These are phyloP conservation scores for Mionectes olivaceus DNA, from an alignment of 2,797 vertebrate species.

Conservation along the genomic window DNA sequence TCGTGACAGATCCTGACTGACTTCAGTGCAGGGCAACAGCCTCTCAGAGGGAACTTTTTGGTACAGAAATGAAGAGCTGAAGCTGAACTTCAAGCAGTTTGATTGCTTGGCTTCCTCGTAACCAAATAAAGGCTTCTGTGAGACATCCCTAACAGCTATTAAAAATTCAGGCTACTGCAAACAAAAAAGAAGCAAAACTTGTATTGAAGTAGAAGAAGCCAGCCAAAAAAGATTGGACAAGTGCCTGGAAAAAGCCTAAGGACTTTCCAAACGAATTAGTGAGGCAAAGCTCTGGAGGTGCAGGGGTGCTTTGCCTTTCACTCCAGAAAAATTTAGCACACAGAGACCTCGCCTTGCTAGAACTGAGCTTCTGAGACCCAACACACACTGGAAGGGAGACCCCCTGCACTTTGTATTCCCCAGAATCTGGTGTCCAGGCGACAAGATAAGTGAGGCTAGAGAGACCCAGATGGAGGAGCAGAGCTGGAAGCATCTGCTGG, in stretches of 20 bases:
- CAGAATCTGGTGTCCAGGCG: not conserved
- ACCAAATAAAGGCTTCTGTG: constrained; percentile 38
- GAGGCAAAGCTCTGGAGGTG: constrained; percentile 9
- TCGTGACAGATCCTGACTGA: not conserved
- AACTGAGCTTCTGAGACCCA: not conserved
- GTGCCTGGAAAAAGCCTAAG: constrained; percentile 31
- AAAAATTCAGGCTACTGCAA: constrained; percentile 42
- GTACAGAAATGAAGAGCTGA: not conserved
- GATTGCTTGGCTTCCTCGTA: not conserved
- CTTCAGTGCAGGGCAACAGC: not conserved
- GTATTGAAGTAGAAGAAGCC: not conserved
- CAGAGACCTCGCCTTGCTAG: rapidly evolving
- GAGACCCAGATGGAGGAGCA: not conserved
- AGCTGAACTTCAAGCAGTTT: not conserved
- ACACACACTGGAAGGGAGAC: not conserved
- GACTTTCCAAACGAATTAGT: constrained; percentile 9
- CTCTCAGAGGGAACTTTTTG: not conserved
- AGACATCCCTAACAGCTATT: not conserved
- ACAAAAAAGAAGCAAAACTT: constrained; percentile 51
- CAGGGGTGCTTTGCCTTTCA: not conserved
- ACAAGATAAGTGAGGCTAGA: not conserved
- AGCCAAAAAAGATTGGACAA: constrained; percentile 31
- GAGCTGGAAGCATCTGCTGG: not conserved
- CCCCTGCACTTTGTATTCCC: not conserved
- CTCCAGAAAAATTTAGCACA: not conserved